phyloP scores from a whole-genome alignment of 1,140 invertebrate species.

The Potamilus streckersoni region DNA sequence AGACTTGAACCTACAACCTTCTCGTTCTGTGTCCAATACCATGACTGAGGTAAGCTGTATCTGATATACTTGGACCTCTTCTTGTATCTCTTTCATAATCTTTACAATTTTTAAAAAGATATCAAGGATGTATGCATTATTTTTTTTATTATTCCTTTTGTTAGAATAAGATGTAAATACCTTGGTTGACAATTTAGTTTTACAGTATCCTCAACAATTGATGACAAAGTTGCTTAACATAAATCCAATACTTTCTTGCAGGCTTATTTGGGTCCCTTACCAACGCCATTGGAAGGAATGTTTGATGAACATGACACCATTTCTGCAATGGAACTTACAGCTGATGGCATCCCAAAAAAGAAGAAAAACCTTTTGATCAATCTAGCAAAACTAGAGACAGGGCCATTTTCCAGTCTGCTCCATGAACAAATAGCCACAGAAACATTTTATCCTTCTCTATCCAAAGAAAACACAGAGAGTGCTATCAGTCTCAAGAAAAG shows the following conservation, averaged over 20 bases:
- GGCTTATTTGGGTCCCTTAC: slow-evolving; percentile 26
- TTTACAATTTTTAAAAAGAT: too few relatives aligned
- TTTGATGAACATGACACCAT: slow-evolving; percentile 7
- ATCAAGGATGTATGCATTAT: too few relatives aligned
- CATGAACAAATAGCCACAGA: slow-evolving; percentile 51
- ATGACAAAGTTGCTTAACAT: too few relatives aligned
- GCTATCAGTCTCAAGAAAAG: slow-evolving; percentile 18
- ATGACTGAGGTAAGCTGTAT: too few relatives aligned
- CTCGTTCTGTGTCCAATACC: too few relatives aligned
- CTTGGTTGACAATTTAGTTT: too few relatives aligned
- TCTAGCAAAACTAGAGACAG: slow-evolving; percentile 51
- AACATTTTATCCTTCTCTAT: slow-evolving; percentile 35
- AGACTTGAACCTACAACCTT: too few relatives aligned
- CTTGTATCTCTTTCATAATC: too few relatives aligned
- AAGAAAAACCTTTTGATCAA: slow-evolving; percentile 51
- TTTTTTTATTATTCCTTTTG: too few relatives aligned
- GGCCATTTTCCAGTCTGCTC: slow-evolving; percentile 49
- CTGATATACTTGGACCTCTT: too few relatives aligned
- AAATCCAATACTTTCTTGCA: not conserved
- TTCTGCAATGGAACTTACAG: slow-evolving; percentile 5
- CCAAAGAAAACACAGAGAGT: slow-evolving; percentile 22
- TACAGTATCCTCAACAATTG: too few relatives aligned
- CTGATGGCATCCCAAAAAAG: slow-evolving; percentile 34
- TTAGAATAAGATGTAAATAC: too few relatives aligned
- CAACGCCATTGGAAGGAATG: slow-evolving; percentile 24